Evolutionary conservation across 2,888 invertebrate species (phyloP), one percentile per base, ranked within the genome.

Genomic region (Venustoraphidia nigricollis): DNA sequence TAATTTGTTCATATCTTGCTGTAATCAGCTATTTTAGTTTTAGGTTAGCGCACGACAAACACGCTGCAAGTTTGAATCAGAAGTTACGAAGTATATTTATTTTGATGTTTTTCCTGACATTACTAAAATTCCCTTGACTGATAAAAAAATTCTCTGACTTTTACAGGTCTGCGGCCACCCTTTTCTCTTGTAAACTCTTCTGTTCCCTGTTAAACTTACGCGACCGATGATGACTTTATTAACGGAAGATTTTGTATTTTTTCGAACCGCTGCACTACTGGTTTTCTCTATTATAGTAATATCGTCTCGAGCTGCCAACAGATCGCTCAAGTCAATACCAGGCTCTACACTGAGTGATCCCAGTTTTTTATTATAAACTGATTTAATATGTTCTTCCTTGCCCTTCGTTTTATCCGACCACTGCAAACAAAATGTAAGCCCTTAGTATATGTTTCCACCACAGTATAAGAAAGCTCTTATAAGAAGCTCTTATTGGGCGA

Each of bases 221-320:
- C 70, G 70, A 51, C 94, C 93, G 62, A 95, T 95, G 36, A 92
- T 78, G 51, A 94, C 84, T 70, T 83, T 86, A 59, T 93, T 93
- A 35, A 96, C 76, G 47, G 83, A 75, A 47, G 85, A 83, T 59
- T 79, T 78, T 0, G 94, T 94, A 59, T 88, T 86, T 65, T 84
- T 84, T 50, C 94, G 74, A 0, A 93, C 91, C 50, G 74, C 74
- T 0, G 90, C 88, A 58, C 77, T 89, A 53, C 92, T 92, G 0
- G 93, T 95, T 66, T 95, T 96, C 66, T 95, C 92, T 10, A 94
- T 79, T n/a, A 81, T 76, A 1, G 90, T 78, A 45, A 95, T 64
- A 59, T 91, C 84, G 14, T 83, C 78, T 54, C 95, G 75, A 0
- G 94, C 89, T 0, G 93, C 84, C 34, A 96, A 65, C 54, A 96